Evolutionary conservation across 2,113 vertebrate genomes (phyloP).

Genomic region (Dasyornis broadbenti): DNA sequence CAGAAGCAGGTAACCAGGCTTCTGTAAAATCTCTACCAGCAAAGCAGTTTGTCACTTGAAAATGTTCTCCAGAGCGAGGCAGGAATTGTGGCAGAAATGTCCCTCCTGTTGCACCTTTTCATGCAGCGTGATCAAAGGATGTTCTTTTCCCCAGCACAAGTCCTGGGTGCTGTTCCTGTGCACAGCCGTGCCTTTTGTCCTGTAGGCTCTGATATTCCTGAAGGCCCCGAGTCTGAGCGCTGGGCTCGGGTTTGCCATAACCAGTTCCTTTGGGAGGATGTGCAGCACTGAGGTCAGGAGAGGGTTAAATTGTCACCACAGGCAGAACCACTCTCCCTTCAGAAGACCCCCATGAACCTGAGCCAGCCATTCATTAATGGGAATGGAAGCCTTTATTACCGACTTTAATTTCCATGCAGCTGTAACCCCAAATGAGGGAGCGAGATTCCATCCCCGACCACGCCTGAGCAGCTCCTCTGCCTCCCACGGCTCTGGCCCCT

Average conservation of each 20-base stretch:
- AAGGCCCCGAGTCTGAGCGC: background rate
- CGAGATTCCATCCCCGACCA: background rate
- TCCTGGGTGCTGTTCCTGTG: background rate
- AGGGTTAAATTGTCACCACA: background rate
- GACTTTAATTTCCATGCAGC: conserved; percentile 2
- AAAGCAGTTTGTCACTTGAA: background rate
- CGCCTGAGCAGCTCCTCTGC: background rate
- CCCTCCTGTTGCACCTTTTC: background rate
- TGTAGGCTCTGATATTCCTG: background rate
- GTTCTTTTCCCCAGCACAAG: background rate
- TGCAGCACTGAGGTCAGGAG: background rate
- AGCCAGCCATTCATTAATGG: conserved; percentile 27
- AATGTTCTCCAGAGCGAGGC: background rate
- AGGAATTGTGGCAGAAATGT: background rate
- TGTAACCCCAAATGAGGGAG: background rate
- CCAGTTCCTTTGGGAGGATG: background rate
- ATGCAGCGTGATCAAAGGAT: background rate
- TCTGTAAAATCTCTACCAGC: background rate
- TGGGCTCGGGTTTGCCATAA: background rate
- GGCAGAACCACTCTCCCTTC: background rate
- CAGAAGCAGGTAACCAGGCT: background rate
- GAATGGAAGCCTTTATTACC: conserved; percentile 35
- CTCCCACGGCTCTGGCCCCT: background rate
- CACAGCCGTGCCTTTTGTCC: background rate
- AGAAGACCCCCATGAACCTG: background rate